Evolutionary conservation across 2,888 invertebrate species (phyloP), one percentile per base, ranked within the genome.

Genomic region (Agrypnus murinus): DNA sequence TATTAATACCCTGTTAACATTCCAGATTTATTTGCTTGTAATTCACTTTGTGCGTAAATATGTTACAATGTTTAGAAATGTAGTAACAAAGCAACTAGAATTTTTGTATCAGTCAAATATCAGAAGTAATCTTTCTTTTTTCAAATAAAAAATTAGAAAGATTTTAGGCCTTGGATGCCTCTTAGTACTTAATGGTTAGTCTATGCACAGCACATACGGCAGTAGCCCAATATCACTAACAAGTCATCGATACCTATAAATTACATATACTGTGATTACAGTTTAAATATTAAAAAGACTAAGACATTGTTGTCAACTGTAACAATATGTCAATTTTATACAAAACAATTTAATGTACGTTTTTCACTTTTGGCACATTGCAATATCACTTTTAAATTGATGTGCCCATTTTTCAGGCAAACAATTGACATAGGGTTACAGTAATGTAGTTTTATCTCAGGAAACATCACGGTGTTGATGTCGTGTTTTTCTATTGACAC

Each of bases 381-480:
- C 46, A 69, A 15, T 64, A 73, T 65, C 69, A 71, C 67, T 64
- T 31, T 64, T 36, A 46, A 53, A 14, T 32, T 55, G 36, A n/a
- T 40, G 55, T 55, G 55, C 55, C 32, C 36, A 15, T 17, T 9
- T 50, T 60, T 65, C 59, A 65, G 65, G 62, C 55, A 58, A 67
- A 6, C 50, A 66, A 66, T 48, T 67, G 67, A 48, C 67, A 68
- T 69, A 68, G 60, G 50, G 78, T 82, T 85, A 85, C 82, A 85
- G 82, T 79, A 87, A 87, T 81, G 87, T 87, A 70, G 87, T 86
- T 83, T 85, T 86, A 82, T 86, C 87, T 88, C 87, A 86, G 81
- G 87, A 87, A 79, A 86, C 81, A 74, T 84, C 86, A 48, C 85
- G 84, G 74, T 84, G 82, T 64, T 83, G 84, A 75, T 86, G 85